These are phyloP conservation scores for Wiebesia pumilae DNA, from an alignment of 1,140 invertebrate genomes.

Conservation along the genomic window DNA sequence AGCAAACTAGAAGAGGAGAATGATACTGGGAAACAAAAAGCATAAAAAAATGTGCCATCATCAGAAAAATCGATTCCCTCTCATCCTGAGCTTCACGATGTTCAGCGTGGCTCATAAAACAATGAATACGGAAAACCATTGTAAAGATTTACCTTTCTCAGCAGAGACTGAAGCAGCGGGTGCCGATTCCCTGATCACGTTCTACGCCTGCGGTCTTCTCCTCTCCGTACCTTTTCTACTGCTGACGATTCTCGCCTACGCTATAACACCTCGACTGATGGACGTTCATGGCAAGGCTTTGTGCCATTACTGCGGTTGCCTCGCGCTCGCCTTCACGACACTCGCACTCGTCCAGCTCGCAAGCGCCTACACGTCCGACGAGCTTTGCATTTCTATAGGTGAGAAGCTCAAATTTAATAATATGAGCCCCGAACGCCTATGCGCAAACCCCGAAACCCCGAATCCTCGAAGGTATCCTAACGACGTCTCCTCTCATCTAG, in stretches of 20 bases:
- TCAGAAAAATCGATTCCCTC: too few species aligned
- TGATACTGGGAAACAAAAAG: too few species aligned
- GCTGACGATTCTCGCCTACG: slow-evolving; percentile 72
- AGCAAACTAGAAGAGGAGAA: too few species aligned
- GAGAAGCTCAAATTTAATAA: slow-evolving; percentile 44
- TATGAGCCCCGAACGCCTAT: too few species aligned
- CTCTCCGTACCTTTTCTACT: slow-evolving; percentile 75
- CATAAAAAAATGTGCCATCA: too few species aligned
- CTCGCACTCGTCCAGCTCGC: slow-evolving; percentile 72
- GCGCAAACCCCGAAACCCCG: too few species aligned
- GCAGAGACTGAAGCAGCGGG: slow-evolving; percentile 54
- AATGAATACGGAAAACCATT: too few species aligned
- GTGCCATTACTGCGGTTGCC: slow-evolving; percentile 69
- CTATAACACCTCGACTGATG: slow-evolving; percentile 70
- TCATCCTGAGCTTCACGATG: too few species aligned
- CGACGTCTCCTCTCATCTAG: too few species aligned
- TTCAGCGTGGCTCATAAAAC: too few species aligned
- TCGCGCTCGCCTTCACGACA: slow-evolving; percentile 72
- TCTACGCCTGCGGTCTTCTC: slow-evolving; percentile 71
- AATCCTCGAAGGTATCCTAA: too few species aligned
- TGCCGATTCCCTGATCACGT: slow-evolving; percentile 60
- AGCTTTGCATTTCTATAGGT: slow-evolving; percentile 71
- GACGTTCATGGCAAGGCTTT: too few species aligned
- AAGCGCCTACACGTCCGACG: slow-evolving; percentile 60
- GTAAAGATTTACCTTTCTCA: background rate